A percentile compares a stretch with the other conserved stretches of the same genome.
These are phyloP conservation scores for Candoia aspera DNA, from an alignment of 2,113 vertebrate species.

Conservation along the genomic window DNA sequence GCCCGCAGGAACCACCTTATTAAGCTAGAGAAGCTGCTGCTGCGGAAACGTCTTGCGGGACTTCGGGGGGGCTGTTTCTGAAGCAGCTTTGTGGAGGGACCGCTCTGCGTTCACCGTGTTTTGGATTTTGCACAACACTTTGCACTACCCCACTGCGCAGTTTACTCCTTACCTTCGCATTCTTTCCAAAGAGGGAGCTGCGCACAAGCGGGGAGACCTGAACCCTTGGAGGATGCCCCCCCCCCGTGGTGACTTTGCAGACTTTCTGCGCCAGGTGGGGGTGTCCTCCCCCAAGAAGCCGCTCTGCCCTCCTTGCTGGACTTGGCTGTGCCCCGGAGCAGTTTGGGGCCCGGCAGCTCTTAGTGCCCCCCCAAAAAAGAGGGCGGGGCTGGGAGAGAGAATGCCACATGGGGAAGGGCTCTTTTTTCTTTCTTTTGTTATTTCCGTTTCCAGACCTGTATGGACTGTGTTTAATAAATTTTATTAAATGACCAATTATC, in stretches of 20 bases:
- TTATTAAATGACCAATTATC: constrained; percentile 71
- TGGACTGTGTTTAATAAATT: constrained; percentile 61
- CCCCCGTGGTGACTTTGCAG: too few relatives aligned
- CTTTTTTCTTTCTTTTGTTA: neutral
- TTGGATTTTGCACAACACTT: neutral
- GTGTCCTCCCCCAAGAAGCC: neutral
- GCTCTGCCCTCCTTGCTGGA: neutral
- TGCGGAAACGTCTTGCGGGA: neutral
- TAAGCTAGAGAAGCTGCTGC: neutral
- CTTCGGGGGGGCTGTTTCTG: neutral
- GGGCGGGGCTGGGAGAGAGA: neutral
- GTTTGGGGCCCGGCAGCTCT: neutral
- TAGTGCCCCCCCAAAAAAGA: neutral
- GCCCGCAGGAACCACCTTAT: too few relatives aligned
- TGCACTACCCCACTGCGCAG: neutral
- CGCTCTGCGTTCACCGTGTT: neutral
- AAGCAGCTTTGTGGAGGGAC: neutral
- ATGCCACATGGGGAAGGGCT: neutral
- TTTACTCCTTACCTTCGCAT: neutral
- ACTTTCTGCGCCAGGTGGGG: neutral
- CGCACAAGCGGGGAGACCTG: neutral
- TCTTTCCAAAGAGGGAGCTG: neutral
- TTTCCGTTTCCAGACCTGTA: constrained; percentile 28
- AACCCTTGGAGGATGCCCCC: neutral
- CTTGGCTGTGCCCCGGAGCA: neutral